Conservation (phyloP, 2,113 vertebrate species). For the Sapajus apella region DNA sequence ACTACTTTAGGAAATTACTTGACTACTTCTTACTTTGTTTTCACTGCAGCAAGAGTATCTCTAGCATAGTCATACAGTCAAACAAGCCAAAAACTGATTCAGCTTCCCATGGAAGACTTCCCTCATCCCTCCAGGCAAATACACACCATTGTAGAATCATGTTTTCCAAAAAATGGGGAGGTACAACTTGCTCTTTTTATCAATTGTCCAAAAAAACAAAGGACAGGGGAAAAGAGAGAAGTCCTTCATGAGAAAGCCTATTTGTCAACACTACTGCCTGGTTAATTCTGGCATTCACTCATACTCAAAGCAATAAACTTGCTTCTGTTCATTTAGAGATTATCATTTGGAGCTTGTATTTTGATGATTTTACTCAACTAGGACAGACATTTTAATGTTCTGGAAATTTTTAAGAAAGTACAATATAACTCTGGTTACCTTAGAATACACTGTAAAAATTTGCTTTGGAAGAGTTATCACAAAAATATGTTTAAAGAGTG, state of each 20-base stretch:
- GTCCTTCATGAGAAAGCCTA: neutral
- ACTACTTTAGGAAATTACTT: constrained; percentile 51
- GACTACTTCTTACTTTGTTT: constrained; percentile 43
- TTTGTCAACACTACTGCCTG: constrained; percentile 12
- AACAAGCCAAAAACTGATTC: constrained; percentile 80
- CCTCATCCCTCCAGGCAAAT: constrained; percentile 16
- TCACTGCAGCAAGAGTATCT: constrained; percentile 41
- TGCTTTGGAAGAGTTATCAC: neutral
- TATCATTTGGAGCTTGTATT: neutral
- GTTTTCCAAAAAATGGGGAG: neutral
- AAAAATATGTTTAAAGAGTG: neutral
- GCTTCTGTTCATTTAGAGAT: constrained; percentile 32
- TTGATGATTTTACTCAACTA: constrained; percentile 29
- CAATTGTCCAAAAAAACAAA: constrained; percentile 67
- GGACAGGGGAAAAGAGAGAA: constrained; percentile 26
- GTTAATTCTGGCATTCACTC: constrained; percentile 46
- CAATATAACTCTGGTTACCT: neutral
- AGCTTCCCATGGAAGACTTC: constrained; percentile 71
- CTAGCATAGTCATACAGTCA: constrained; percentile 71
- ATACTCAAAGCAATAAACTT: neutral
- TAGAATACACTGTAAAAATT: neutral
- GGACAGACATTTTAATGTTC: neutral
- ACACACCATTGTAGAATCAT: neutral
- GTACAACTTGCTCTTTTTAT: constrained; percentile 59
- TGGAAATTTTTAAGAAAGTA: neutral